Base-by-base conservation (phyloP, 2,888 invertebrate genomes). In the Scelioninae gen. 1 region DNA sequence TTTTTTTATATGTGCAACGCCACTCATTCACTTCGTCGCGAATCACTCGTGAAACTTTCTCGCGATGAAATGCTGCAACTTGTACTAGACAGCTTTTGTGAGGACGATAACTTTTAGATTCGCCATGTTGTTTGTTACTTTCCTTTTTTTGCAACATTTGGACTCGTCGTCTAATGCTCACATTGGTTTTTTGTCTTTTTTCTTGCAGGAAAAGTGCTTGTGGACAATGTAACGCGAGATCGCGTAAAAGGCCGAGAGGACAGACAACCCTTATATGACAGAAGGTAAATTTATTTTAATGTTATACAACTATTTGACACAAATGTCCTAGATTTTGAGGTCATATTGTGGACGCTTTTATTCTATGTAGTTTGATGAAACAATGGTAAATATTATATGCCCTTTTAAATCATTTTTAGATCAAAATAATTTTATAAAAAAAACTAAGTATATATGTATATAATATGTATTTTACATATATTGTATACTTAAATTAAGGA, bases 171-270 rank as follows among this genome's bases (percentile, higher is more conserved):
- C 31, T 69, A 58, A 40, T 53, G 49, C 65, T 81, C 68, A 82
- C 43, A 63, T 75, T 69, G 63, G 68, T 56, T n/a, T 32, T 81
- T 32, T 72, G 29, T 10, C 74, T 60, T 81, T 71, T 60, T 83
- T 85, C 78, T 90, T 90, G 11, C 87, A 91, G 91, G 88, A 56
- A 89, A 88, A 75, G 84, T 89, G 68, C 83, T 90, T 62, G 79
- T 86, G 29, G 89, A 90, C 76, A 88, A 86, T 62, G 88, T 88
- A 65, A 79, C 87, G 83, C 87, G 85, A 53, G 87, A 89, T 72
- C 87, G 87, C 80, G 89, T 88, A 53, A 87, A 85, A 77, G 86
- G 76, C 32, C 84, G 84, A 63, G 84, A 86, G 38, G 69, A 85
- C 56, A 89, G 84, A 65, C 89, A 87, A 47, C 82, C 84, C 23